These are phyloP conservation scores for Avahi laniger DNA, from an alignment of 2,797 vertebrate genomes.

Conservation along the genomic window DNA sequence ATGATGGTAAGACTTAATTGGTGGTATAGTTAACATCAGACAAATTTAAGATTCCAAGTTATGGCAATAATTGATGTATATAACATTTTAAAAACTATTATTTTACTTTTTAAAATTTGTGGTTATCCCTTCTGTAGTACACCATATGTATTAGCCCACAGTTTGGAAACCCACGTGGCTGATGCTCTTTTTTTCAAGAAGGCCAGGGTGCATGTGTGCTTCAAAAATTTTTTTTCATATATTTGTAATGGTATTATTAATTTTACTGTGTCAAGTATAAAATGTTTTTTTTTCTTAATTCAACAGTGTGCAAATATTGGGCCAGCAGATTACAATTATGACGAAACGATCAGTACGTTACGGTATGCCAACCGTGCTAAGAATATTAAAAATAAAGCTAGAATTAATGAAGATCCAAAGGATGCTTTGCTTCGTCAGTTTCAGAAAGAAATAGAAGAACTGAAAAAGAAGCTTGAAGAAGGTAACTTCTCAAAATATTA, in stretches of 20 bases:
- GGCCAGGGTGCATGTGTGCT: not conserved
- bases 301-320: slow-evolving; percentile 98
- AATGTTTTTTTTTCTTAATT: slow-evolving; percentile 27
- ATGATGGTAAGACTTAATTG: slow-evolving; percentile 93
- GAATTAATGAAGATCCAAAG: slow-evolving; percentile 99
- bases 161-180: not conserved
- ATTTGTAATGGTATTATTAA: not conserved
- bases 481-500: slow-evolving; percentile 83
- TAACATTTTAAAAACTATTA: not conserved
- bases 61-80: not conserved
- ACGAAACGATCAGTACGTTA: slow-evolving; percentile 98
- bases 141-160: not conserved
- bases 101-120: not conserved
- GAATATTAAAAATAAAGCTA: slow-evolving; percentile 99
- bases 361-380: slow-evolving; percentile 98
- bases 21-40: not conserved
- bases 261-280: not conserved
- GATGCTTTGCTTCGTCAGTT: slow-evolving; percentile 97
- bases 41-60: not conserved
- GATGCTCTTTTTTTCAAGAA: not conserved
- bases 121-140: not conserved
- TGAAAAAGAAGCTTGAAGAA: slow-evolving; percentile 97
- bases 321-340: slow-evolving; percentile 98
- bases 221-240: not conserved
- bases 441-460: slow-evolving; percentile 99